Percentiles rank a stretch among this genome's conserved stretches.
Evolutionary conservation across 1,140 invertebrate genomes (phyloP).

Genomic region (Phthorimaea operculella): DNA sequence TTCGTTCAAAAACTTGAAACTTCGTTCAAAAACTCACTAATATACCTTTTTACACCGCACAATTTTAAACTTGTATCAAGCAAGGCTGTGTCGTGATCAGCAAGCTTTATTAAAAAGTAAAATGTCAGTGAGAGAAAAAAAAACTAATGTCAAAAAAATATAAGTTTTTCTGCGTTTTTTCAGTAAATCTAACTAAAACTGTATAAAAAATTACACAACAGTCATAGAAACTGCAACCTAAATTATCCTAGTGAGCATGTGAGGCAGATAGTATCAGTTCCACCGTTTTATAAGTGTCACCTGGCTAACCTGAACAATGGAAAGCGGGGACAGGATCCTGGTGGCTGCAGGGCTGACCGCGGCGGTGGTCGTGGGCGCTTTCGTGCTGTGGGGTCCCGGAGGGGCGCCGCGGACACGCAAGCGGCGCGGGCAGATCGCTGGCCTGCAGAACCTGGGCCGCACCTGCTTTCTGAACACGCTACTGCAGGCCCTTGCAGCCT

Average conservation of each 20-base stretch:
- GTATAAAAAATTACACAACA: not conserved
- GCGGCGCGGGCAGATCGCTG: conserved; percentile 77
- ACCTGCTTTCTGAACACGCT: conserved; percentile 91
- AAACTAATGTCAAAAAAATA: not conserved
- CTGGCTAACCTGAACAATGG: conserved; percentile 61
- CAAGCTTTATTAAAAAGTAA: not conserved
- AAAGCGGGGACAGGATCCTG: conserved; percentile 72
- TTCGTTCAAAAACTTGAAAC: no score
- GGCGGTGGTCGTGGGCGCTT: conserved; percentile 79
- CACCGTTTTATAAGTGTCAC: not conserved
- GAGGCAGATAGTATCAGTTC: conserved; percentile 7
- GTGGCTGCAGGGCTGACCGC: conserved; percentile 80
- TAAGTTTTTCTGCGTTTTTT: conserved; percentile 1
- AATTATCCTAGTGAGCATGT: conserved; percentile 22
- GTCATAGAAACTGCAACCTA: not conserved
- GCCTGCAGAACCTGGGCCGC: conserved; percentile 85
- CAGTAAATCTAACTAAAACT: not conserved
- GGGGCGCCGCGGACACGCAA: conserved; percentile 68
- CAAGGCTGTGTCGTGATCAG: no score
- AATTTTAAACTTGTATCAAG: no score
- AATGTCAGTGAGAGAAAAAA: not conserved
- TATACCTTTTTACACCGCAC: no score
- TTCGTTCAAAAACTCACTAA: no score
- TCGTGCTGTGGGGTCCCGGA: conserved; percentile 81
- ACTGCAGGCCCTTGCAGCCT: conserved; percentile 85